phyloP scores from a whole-genome alignment of 2,797 vertebrate genomes.

The Tachyglossus aculeatus region DNA sequence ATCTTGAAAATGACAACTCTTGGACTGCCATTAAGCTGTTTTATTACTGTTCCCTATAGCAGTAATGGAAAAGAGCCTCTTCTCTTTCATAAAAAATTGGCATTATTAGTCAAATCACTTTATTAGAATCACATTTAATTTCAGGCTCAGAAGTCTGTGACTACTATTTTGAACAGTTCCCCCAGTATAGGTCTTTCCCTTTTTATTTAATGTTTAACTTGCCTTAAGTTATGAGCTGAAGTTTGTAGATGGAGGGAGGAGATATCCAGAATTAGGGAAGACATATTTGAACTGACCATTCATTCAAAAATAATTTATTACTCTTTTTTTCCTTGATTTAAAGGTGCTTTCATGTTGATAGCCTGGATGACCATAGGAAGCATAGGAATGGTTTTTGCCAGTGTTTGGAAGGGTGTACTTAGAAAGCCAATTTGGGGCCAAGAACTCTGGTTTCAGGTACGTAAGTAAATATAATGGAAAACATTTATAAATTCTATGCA shows the following conservation, averaged over 20 bases:
- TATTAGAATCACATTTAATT: too few species aligned
- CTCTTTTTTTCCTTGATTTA: slow-evolving; percentile 1
- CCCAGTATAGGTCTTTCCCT: too few species aligned
- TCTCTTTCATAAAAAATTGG: too few species aligned
- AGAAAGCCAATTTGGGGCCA: slow-evolving; percentile 55
- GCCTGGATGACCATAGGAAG: slow-evolving; percentile 80
- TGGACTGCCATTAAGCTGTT: too few species aligned
- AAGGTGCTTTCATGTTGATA: slow-evolving; percentile 81
- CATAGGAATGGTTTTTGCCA: slow-evolving; percentile 78
- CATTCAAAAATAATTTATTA: neutral
- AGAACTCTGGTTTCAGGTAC: slow-evolving; percentile 81
- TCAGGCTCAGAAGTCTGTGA: too few species aligned
- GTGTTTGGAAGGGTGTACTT: slow-evolving; percentile 68
- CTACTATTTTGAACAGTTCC: too few species aligned
- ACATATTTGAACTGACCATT: neutral
- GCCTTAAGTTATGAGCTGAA: neutral
- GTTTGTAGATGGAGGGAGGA: neutral
- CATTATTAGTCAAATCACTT: too few species aligned
- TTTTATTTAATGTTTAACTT: too few species aligned
- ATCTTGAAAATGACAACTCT: too few species aligned
- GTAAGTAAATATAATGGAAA: slow-evolving; percentile 39
- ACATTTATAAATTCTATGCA: neutral
- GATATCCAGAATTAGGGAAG: too few species aligned
- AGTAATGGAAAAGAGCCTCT: too few species aligned
- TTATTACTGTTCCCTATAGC: too few species aligned